Evolutionary conservation across 2,888 invertebrate species (phyloP).

Genomic region (Rhimphoctona megacephalus): DNA sequence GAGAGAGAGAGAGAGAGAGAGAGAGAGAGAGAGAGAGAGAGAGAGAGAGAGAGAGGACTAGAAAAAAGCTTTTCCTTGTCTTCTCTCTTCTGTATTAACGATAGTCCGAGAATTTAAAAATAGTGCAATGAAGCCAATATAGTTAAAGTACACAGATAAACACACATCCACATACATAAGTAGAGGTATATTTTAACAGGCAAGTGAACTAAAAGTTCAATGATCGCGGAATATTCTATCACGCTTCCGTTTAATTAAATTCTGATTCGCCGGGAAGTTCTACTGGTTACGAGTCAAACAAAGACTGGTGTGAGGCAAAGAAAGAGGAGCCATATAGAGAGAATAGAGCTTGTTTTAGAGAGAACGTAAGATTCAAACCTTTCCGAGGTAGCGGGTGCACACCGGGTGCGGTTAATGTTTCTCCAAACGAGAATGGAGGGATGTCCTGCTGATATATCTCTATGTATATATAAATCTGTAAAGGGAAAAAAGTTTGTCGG

Average conservation of each 20-base stretch:
- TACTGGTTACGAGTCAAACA: conserved; percentile 43
- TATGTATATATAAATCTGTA: neutral
- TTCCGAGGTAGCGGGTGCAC: conserved; percentile 63
- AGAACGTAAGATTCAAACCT: conserved; percentile 60
- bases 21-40: too few species aligned
- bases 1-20: too few species aligned
- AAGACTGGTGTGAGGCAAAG: conserved; percentile 41
- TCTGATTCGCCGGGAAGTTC: conserved; percentile 81
- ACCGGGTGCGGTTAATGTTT: conserved; percentile 84
- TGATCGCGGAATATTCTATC: conserved; percentile 81
- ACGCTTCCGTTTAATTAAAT: conserved; percentile 84
- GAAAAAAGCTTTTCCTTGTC: neutral
- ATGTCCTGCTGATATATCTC: conserved; percentile 14
- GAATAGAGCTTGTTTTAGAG: conserved; percentile 46
- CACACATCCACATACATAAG: neutral
- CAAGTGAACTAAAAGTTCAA: conserved; percentile 61
- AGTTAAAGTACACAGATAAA: neutral
- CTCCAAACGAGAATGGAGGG: conserved; percentile 77
- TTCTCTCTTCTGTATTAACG: neutral
- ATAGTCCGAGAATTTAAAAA: neutral
- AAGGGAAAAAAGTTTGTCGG: neutral
- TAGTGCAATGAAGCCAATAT: neutral
- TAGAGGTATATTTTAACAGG: conserved; percentile 6
- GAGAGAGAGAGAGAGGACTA: neutral
- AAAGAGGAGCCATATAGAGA: conserved; percentile 50